These are phyloP conservation scores for Cyclargus thomasi DNA, from an alignment of 1,140 invertebrate species.

Conservation along the genomic window DNA sequence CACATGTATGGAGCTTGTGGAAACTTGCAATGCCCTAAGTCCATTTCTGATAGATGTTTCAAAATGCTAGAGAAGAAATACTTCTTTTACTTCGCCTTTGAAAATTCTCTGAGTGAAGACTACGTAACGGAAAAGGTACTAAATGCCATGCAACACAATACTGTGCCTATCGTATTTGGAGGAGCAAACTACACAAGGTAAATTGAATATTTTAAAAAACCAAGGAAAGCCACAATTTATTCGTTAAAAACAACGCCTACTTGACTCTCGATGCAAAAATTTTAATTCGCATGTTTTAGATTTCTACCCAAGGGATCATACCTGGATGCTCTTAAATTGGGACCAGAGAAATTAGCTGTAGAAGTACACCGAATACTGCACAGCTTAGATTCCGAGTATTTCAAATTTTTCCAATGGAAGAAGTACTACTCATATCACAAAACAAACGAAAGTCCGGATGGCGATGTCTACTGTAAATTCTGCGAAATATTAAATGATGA, in stretches of 20 bases:
- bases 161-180: constrained; percentile 50
- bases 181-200: constrained; percentile 65
- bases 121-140: constrained; percentile 77
- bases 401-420: constrained; percentile 42
- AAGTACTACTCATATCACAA: constrained; percentile 38
- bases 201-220: neutral
- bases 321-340: constrained; percentile 37
- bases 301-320: constrained; percentile 43
- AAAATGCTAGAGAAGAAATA: constrained; percentile 70
- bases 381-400: constrained; percentile 28
- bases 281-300: constrained; percentile 29
- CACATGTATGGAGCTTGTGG: constrained; percentile 83
- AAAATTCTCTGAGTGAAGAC: constrained; percentile 78
- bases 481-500: constrained; percentile 39
- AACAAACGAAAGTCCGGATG: constrained; percentile 31
- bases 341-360: constrained; percentile 32
- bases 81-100: constrained; percentile 83
- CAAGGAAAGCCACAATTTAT: neutral
- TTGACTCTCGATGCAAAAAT: neutral
- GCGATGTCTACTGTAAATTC: constrained; percentile 43
- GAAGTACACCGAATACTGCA: constrained; percentile 35
- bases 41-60: constrained; percentile 53
- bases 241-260: neutral
- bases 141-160: constrained; percentile 39
- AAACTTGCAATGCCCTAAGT: constrained; percentile 40